Conservation (phyloP, 2,888 invertebrate genomes). For the Hydriomena furcata region DNA sequence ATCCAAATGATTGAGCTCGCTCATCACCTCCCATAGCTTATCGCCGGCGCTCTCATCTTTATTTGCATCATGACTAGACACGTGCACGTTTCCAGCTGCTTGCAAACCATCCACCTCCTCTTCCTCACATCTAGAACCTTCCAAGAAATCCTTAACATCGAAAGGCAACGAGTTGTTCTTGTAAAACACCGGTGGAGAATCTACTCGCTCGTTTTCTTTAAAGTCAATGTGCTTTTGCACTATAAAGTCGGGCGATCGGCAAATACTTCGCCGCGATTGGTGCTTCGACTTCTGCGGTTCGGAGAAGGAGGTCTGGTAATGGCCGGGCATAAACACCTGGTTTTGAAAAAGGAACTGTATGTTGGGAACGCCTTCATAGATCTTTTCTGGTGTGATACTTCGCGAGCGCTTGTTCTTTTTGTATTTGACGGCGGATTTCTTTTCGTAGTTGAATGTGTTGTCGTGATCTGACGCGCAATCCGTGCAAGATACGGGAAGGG, state of each 20-base stretch:
- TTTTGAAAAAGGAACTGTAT: slow-evolving; percentile 80
- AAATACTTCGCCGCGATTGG: slow-evolving; percentile 42
- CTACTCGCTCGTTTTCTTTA: slow-evolving; percentile 52
- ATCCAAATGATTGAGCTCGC: slow-evolving; percentile 69
- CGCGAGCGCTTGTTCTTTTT: slow-evolving; percentile 65
- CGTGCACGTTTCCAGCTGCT: slow-evolving; percentile 45
- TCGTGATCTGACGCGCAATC: slow-evolving; percentile 67
- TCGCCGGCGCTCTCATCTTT: slow-evolving; percentile 57
- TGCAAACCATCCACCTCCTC: slow-evolving; percentile 60
- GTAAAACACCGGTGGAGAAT: slow-evolving; percentile 62
- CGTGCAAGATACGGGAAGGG: slow-evolving; percentile 71
- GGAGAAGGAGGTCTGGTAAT: slow-evolving; percentile 56
- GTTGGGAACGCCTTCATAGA: slow-evolving; percentile 59
- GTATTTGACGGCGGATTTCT: slow-evolving; percentile 68
- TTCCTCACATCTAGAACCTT: slow-evolving; percentile 44
- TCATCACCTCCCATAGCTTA: slow-evolving; percentile 73
- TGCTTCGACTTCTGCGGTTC: slow-evolving; percentile 56
- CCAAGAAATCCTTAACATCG: slow-evolving; percentile 57
- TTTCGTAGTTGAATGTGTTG: slow-evolving; percentile 72
- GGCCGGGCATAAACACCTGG: slow-evolving; percentile 78
- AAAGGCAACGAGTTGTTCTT: slow-evolving; percentile 68
- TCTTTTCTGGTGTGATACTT: slow-evolving; percentile 56
- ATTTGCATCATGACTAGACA: slow-evolving; percentile 52
- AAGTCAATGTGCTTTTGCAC: slow-evolving; percentile 69
- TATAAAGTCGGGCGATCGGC: slow-evolving; percentile 54